Evolutionary conservation across 2,797 vertebrate genomes (phyloP), one percentile per base, ranked within the genome.

Genomic region (Parauchenoglanis ngamensis): DNA sequence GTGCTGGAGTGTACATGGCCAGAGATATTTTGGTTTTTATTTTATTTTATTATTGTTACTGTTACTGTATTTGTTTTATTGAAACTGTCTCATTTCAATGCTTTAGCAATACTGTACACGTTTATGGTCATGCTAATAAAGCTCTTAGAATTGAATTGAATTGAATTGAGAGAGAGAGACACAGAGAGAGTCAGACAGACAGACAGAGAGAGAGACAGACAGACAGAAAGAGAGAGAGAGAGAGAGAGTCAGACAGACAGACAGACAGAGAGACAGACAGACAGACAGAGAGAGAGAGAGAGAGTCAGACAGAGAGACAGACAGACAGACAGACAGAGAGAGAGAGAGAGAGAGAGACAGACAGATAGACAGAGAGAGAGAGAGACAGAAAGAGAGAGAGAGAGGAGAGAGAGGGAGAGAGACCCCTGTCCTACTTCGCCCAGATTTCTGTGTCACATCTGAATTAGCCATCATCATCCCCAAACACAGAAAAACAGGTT

Each of bases 361-460:
- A 31, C 1, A 31, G n/a, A 67, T 25, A 65, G 63, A 65, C 0
- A 28, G 23, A 65, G 25, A 65, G n/a, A n/a, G 1, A n/a, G 63
- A n/a, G 63, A 25, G n/a, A 61, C 19, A 28, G 21, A 28, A 10
- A 68, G 13, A 68, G 35, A 28, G 21, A 28, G 28, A 68, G 13
- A 68, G 35, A 35, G 35, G 65, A 68, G 21, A 72, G 21, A 73
- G 19, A 15, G n/a, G 46, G 70, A 73, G 40, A 73, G 2, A 23
- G 49, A 86, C 79, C 25, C 23, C 82, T 78, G 78, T 82, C 88
- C 59, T 17, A 83, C 73, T 89, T 83, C 73, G 70, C 85, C 85
- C 46, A 52, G 84, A 87, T 67, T 84, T 59, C 83, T 61, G 44
- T 1, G 19, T 76, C 70, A 83, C 86, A 87, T 76, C 79, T 82